A percentile compares a stretch with the other conserved stretches of the same genome.
phyloP scores from a whole-genome alignment of 1,140 invertebrate genomes.

The Zaprionus kolodkinae region DNA sequence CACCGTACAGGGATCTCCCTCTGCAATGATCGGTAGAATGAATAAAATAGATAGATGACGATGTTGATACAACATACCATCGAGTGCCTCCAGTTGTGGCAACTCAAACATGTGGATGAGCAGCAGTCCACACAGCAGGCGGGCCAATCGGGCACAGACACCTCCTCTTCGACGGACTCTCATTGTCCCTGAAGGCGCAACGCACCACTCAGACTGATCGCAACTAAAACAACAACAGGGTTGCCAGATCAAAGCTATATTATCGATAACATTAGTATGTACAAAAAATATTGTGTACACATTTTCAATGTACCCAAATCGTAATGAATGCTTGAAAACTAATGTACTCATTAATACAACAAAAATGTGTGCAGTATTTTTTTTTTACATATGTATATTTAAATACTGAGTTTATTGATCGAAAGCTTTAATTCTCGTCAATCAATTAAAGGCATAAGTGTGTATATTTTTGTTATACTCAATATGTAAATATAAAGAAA shows the following conservation, averaged over 20 bases:
- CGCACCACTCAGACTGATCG: neutral
- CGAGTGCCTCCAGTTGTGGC: slow-evolving; percentile 18
- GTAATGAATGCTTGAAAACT: no score
- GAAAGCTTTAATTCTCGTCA: no score
- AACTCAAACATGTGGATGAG: slow-evolving; percentile 5
- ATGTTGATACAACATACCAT: slow-evolving; percentile 21
- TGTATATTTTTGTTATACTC: neutral
- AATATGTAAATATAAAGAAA: neutral
- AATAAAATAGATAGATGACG: neutral
- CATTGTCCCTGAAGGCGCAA: slow-evolving; percentile 9
- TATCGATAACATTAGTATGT: no score
- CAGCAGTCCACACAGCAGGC: slow-evolving; percentile 16
- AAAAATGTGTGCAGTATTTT: no score
- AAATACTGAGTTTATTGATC: no score
- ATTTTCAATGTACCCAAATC: no score
- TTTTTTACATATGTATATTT: no score
- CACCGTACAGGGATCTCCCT: slow-evolving; percentile 48
- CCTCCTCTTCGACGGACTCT: neutral
- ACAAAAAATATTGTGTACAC: no score
- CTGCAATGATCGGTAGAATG: slow-evolving; percentile 24
- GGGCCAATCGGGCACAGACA: neutral
- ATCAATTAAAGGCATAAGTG: no score
- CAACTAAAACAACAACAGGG: neutral
- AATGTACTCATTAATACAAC: no score
- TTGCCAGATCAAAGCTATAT: neutral